Evolutionary conservation across 1,140 invertebrate genomes (phyloP), one percentile per base, ranked within the genome.

Genomic region (Gryon sp.): DNA sequence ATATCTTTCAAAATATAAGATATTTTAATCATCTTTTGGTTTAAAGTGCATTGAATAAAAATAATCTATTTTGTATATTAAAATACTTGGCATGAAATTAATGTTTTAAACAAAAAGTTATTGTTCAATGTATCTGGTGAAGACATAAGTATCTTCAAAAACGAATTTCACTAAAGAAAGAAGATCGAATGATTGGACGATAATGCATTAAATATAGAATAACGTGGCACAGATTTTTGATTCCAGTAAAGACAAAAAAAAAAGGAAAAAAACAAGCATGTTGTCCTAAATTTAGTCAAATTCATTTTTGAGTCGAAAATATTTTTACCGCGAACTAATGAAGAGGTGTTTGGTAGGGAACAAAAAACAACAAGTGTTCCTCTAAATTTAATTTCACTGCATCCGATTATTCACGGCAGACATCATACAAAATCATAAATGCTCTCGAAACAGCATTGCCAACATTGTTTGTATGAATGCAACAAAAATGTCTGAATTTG

Each of bases 181-280:
- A n/a, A 5, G 2, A 24, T 24, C 22, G 22, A 24, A 7, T 4
- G 22, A 24, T 24, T 7, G 22, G n/a, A n/a, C n/a, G n/a, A 20
- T 34, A 63, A 48, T 9, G 14, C 8, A 1, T 22, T 43, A 52
- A 52, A 52, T 43, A 52, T 65, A 65, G 46, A 52, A 40, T n/a
- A 0, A 5, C 18, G 15, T 52, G 60, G 24, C 60, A 65, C 60
- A 41, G 38, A 43, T 53, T 55, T 66, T 66, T 18, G 7, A 12
- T 65, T 52, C 26, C 15, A 16, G 8, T 1, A 19, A n/a, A n/a
- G n/a, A n/a, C n/a, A n/a, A n/a, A n/a, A n/a, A n/a, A n/a, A n/a
- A n/a, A n/a, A n/a, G n/a, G n/a, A n/a, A 12, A 45, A 1, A 18
- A 53, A 66, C 45, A 53, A 46, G 52, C 40, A 15, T 26, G 19